phyloP scores from a whole-genome alignment of 2,113 vertebrate genomes.

The Dromiciops gliroides region DNA sequence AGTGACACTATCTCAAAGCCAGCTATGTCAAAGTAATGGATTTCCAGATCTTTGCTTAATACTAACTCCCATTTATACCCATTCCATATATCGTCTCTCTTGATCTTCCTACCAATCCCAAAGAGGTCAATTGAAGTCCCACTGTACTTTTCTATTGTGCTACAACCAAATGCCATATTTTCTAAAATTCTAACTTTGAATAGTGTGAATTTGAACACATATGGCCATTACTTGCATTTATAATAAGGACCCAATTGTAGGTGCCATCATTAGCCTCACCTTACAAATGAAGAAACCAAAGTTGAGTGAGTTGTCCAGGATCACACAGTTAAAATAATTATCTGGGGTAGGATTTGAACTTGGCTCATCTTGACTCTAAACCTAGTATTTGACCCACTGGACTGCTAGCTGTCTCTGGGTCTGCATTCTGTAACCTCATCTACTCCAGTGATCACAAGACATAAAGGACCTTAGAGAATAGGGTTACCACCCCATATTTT shows the following conservation, averaged over 20 bases:
- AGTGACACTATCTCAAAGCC: slow-evolving; percentile 17
- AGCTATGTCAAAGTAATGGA: neutral
- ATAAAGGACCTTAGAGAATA: neutral
- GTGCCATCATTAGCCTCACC: neutral
- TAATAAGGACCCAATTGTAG: neutral
- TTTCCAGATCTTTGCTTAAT: slow-evolving; percentile 37
- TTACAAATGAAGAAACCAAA: neutral
- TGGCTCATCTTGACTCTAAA: neutral
- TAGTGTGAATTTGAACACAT: neutral
- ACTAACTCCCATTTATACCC: neutral
- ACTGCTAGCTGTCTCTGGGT: neutral
- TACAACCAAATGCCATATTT: neutral
- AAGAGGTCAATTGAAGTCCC: neutral
- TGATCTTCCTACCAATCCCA: neutral
- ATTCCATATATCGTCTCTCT: neutral
- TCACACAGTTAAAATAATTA: neutral
- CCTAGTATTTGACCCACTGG: neutral
- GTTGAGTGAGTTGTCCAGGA: neutral
- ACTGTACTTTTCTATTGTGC: slow-evolving; percentile 22
- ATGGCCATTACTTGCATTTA: too few species aligned
- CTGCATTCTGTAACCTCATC: neutral
- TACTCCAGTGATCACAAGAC: neutral
- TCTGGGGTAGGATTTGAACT: neutral
- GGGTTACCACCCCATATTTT: too few species aligned
- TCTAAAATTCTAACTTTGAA: neutral